Conservation (phyloP, 2,113 vertebrate species). For the Corythornis madagascariensis region DNA sequence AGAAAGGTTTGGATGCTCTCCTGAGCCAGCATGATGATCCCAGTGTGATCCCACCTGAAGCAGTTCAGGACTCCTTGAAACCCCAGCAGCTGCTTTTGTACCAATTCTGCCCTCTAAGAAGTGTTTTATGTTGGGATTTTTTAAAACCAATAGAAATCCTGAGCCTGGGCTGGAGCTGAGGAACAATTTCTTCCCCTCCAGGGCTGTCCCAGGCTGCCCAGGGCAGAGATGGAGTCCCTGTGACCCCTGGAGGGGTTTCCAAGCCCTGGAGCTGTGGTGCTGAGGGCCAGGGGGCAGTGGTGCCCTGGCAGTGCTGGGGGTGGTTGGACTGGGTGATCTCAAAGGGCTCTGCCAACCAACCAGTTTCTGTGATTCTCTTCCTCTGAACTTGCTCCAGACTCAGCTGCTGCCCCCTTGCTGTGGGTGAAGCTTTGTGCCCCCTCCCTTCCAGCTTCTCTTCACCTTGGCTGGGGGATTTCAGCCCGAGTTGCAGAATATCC, state of each 20-base stretch:
- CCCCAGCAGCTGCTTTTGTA: not conserved
- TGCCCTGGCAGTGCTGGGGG: too few species aligned
- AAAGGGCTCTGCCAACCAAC: not conserved
- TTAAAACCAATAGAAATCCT: not conserved
- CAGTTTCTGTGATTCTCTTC: not conserved
- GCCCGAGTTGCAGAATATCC: not conserved
- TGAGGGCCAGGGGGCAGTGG: too few species aligned
- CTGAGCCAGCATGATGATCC: not conserved
- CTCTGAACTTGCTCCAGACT: not conserved
- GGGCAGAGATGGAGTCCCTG: too few species aligned
- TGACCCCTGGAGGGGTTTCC: too few species aligned
- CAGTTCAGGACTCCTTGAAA: not conserved
- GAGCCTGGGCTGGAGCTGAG: too few species aligned
- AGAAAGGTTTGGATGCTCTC: not conserved
- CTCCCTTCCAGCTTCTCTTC: not conserved
- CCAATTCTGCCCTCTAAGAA: not conserved
- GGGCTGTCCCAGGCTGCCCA: too few species aligned
- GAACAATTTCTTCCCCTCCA: too few species aligned
- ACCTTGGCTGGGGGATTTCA: not conserved
- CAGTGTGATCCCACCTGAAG: not conserved
- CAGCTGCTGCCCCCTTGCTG: not conserved
- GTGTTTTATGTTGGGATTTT: not conserved
- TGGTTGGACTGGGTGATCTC: not conserved
- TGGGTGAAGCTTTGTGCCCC: not conserved
- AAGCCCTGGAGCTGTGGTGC: too few species aligned